phyloP scores from a whole-genome alignment of 2,797 vertebrate genomes.

The Acrossocheilus wenchowensis region DNA sequence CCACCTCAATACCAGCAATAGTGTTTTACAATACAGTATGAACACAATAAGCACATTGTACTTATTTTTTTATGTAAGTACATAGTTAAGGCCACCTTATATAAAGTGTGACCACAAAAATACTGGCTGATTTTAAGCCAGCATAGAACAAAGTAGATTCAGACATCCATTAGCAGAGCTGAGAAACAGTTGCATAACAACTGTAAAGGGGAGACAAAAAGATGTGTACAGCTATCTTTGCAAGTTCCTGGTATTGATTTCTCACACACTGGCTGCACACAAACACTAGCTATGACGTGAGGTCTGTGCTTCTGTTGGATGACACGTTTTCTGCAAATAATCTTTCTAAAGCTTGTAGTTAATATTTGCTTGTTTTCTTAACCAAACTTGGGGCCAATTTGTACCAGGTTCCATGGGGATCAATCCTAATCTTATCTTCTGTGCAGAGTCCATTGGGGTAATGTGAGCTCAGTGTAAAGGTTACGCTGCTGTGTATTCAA shows the following conservation, averaged over 20 bases:
- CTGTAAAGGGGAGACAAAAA: not conserved
- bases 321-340: slow-evolving; percentile 5
- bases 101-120: not conserved
- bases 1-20: too few species aligned
- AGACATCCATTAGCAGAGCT: not conserved
- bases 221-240: not conserved
- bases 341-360: slow-evolving; percentile 4
- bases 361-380: slow-evolving; percentile 51
- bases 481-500: slow-evolving; percentile 50
- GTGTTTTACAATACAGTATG: too few species aligned
- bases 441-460: slow-evolving; percentile 78
- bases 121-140: not conserved
- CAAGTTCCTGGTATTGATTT: not conserved
- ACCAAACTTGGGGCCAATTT: slow-evolving; percentile 53
- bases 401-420: slow-evolving; percentile 54
- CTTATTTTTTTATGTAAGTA: too few species aligned
- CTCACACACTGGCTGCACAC: not conserved
- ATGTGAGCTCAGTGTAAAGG: slow-evolving; percentile 65
- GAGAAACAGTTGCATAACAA: not conserved
- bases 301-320: not conserved
- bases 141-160: not conserved
- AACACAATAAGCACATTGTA: too few species aligned
- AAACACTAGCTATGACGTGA: not conserved
- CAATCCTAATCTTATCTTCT: slow-evolving; percentile 78
- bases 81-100: too few species aligned